phyloP scores from a whole-genome alignment of 2,797 vertebrate genomes.

The Tadarida brasiliensis region DNA sequence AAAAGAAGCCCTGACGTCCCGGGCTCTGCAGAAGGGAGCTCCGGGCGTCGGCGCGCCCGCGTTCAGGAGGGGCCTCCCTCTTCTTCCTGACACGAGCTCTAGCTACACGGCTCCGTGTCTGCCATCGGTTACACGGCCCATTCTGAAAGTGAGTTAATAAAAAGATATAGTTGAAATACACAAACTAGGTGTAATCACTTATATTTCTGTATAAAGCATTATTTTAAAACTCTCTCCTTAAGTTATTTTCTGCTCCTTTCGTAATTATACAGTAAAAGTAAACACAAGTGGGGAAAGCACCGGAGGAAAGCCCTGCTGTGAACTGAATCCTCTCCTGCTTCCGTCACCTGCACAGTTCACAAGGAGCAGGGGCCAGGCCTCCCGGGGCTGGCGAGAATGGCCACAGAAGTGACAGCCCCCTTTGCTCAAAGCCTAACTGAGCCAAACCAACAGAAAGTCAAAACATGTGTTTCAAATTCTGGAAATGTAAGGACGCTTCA shows the following conservation, averaged over 20 bases:
- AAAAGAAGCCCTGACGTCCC: rapidly evolving
- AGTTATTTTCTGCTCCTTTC: not conserved
- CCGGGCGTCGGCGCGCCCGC: no score
- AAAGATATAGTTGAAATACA: not conserved
- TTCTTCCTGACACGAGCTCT: rapidly evolving
- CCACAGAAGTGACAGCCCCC: no score
- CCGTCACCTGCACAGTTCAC: no score
- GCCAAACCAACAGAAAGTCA: not conserved
- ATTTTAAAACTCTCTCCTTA: not conserved
- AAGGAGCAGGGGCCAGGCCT: not conserved
- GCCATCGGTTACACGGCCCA: rapidly evolving
- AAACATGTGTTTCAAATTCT: not conserved
- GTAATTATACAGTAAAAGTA: not conserved
- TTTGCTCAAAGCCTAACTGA: not conserved
- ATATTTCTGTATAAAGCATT: not conserved
- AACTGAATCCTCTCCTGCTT: not conserved
- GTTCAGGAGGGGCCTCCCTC: rapidly evolving
- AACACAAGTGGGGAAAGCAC: no score
- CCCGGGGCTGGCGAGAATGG: rapidly evolving
- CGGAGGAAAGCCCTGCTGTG: no score
- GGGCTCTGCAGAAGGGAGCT: rapidly evolving
- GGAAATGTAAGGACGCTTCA: not conserved
- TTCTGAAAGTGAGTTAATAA: not conserved
- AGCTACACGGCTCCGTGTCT: rapidly evolving
- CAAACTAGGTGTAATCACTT: not conserved